phyloP scores from a whole-genome alignment of 37 sponge, comb jelly and placozoan genomes.

The Cliona cf. orientalis region DNA sequence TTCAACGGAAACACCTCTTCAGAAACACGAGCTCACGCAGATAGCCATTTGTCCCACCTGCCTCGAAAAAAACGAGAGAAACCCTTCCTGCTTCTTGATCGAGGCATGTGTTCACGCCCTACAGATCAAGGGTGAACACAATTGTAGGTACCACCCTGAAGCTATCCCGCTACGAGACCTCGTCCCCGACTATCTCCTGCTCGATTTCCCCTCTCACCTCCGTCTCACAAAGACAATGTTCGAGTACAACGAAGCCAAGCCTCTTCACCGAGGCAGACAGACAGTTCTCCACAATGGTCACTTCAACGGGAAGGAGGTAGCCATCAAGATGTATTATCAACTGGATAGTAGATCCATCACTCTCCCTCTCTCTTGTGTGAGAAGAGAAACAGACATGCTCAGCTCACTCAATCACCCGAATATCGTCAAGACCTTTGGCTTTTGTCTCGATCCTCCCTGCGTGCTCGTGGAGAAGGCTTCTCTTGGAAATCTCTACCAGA shows the following conservation, averaged over 20 bases:
- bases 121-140: slow-evolving; percentile 19
- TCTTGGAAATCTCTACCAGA: slow-evolving; percentile 77
- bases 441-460: slow-evolving; percentile 52
- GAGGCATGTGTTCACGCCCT: slow-evolving; percentile 65
- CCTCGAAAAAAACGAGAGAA: slow-evolving; percentile 30
- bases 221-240: slow-evolving; percentile 17
- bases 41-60: slow-evolving; percentile 64
- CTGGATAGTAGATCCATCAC: slow-evolving; percentile 33
- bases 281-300: slow-evolving; percentile 24
- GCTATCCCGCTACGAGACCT: slow-evolving; percentile 60
- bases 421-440: slow-evolving; percentile 57
- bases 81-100: slow-evolving; percentile 49
- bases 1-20: slow-evolving; percentile 35
- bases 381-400: slow-evolving; percentile 74
- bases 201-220: slow-evolving; percentile 50
- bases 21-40: slow-evolving; percentile 65
- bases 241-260: slow-evolving; percentile 16
- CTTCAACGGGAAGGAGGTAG: slow-evolving; percentile 14
- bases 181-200: slow-evolving; percentile 68
- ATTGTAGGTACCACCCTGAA: slow-evolving; percentile 56
- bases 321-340: slow-evolving; percentile 37
- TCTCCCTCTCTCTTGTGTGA: slow-evolving; percentile 55
- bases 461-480: slow-evolving; percentile 76
- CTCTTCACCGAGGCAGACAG: slow-evolving; percentile 33
- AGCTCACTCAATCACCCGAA: slow-evolving; percentile 60